phyloP scores from a whole-genome alignment of 2,113 vertebrate genomes.

The Meriones unguiculatus region DNA sequence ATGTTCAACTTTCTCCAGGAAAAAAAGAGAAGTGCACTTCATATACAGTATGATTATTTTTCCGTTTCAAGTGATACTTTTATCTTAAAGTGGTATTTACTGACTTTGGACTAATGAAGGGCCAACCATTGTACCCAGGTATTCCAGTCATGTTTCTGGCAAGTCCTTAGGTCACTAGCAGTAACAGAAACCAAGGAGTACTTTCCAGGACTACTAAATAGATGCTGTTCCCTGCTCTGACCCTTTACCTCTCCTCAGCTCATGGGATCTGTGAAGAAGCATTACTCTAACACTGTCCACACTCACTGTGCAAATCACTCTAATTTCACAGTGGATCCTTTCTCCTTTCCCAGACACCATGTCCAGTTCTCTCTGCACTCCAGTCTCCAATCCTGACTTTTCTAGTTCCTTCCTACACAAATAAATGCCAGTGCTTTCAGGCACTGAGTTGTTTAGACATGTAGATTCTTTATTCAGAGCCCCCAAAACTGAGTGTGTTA shows the following conservation, averaged over 20 bases:
- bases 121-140: neutral
- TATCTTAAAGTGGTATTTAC: neutral
- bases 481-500: neutral
- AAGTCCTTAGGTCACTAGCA: neutral
- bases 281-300: neutral
- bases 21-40: neutral
- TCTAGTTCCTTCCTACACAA: neutral
- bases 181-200: neutral
- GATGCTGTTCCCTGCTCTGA: neutral
- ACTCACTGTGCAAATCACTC: neutral
- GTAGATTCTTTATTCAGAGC: neutral
- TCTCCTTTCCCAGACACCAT: neutral
- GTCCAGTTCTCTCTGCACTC: neutral
- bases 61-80: neutral
- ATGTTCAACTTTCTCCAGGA: neutral
- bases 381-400: neutral
- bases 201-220: neutral
- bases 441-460: neutral
- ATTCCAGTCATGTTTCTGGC: neutral
- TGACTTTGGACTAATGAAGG: neutral
- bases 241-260: neutral
- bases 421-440: neutral
- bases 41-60: neutral
- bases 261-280: no score
- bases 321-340: neutral